Evolutionary conservation across 1,140 invertebrate species (phyloP).

Genomic region (Formica selysi): DNA sequence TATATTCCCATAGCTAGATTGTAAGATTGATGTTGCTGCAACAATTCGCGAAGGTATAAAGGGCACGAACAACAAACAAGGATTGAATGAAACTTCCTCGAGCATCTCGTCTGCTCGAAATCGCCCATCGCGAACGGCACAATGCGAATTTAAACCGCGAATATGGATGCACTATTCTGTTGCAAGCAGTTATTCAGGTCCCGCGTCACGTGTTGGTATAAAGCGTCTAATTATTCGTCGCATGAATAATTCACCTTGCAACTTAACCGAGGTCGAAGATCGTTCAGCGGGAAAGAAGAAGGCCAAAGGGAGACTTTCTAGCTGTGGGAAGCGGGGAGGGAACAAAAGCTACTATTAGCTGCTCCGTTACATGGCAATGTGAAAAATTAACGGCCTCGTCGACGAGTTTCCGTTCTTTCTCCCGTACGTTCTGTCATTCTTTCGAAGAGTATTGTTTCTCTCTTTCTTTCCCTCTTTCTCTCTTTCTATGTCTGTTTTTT

Average conservation of each 20-base stretch:
- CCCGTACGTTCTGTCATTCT: background rate
- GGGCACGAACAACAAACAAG: slow-evolving; percentile 14
- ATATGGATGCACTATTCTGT: slow-evolving; percentile 29
- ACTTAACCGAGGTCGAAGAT: slow-evolving; percentile 64
- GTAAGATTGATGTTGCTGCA: slow-evolving; percentile 1
- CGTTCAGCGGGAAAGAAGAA: slow-evolving; percentile 28
- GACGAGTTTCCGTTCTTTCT: slow-evolving; percentile 30
- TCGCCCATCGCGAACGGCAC: slow-evolving; percentile 31
- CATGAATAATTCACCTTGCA: slow-evolving; percentile 77
- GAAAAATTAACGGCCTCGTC: slow-evolving; percentile 58
- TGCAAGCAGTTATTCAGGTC: slow-evolving; percentile 26
- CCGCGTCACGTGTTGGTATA: slow-evolving; percentile 54
- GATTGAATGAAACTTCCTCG: slow-evolving; percentile 28
- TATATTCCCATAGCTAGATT: slow-evolving; percentile 4
- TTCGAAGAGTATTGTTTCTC: slow-evolving; percentile 3
- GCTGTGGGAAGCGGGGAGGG: too few species aligned
- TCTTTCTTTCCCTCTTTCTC: background rate
- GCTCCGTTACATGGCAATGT: slow-evolving; percentile 57
- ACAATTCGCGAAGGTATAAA: slow-evolving; percentile 34
- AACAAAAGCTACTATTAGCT: slow-evolving; percentile 53
- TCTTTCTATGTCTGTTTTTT: too few species aligned
- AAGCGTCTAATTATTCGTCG: slow-evolving; percentile 76
- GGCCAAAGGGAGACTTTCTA: background rate
- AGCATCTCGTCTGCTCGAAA: slow-evolving; percentile 18
- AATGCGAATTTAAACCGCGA: slow-evolving; percentile 64